phyloP scores from a whole-genome alignment of 2,113 vertebrate species.

The Melanerpes aurifrons region DNA sequence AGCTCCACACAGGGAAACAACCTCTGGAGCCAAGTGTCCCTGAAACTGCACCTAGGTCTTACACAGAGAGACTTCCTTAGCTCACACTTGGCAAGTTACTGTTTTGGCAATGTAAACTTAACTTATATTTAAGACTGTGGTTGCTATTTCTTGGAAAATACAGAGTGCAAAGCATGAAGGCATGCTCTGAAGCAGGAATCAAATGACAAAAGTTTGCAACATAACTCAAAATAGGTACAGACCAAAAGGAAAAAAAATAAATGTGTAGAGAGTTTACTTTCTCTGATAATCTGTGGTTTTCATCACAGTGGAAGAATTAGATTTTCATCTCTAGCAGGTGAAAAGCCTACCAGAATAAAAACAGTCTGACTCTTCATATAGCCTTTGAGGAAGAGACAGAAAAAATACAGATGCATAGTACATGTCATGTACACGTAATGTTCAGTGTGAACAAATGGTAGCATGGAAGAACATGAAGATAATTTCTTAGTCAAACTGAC shows the following conservation, averaged over 20 bases:
- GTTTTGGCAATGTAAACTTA: background rate
- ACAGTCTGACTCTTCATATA: slow-evolving; percentile 18
- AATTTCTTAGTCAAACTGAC: background rate
- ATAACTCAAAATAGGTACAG: background rate
- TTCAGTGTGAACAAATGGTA: background rate
- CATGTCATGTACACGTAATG: background rate
- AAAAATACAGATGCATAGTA: slow-evolving; percentile 17
- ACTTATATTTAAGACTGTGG: background rate
- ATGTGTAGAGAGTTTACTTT: background rate
- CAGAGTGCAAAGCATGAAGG: background rate
- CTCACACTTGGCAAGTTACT: background rate
- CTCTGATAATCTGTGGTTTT: slow-evolving; percentile 5
- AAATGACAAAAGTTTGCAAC: background rate
- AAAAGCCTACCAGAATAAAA: background rate
- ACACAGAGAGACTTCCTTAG: background rate
- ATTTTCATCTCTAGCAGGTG: slow-evolving; percentile 39
- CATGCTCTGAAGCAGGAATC: background rate
- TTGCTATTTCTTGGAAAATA: background rate
- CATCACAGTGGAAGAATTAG: background rate
- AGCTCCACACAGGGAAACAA: background rate
- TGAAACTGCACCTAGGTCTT: background rate
- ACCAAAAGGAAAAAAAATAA: background rate
- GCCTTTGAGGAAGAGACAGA: slow-evolving; percentile 58
- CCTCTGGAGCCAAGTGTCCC: background rate
- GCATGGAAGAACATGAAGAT: background rate